Evolutionary conservation across 2,113 vertebrate species (phyloP).

Genomic region (Microcebus griseorufus): DNA sequence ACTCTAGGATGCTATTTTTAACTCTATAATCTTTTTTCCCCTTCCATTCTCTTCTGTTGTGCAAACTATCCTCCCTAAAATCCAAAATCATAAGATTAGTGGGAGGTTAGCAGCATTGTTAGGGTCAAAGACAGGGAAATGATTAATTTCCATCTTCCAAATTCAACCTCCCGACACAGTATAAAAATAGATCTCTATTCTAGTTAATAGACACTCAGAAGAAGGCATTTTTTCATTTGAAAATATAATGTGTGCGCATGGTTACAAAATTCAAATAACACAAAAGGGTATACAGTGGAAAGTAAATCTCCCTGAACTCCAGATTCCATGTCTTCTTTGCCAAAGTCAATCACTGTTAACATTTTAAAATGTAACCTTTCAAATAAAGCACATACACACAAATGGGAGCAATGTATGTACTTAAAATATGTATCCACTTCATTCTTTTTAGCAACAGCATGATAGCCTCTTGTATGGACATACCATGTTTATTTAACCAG

Average conservation of each 20-base stretch:
- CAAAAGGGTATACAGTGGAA: neutral
- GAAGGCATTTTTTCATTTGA: neutral
- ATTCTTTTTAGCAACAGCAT: neutral
- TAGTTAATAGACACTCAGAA: neutral
- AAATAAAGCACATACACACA: neutral
- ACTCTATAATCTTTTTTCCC: neutral
- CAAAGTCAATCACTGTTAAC: neutral
- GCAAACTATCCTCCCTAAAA: neutral
- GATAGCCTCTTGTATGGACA: neutral
- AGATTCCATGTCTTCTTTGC: neutral
- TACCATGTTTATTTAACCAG: neutral
- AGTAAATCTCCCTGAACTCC: neutral
- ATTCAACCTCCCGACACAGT: neutral
- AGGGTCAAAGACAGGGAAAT: neutral
- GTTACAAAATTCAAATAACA: neutral
- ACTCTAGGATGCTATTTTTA: neutral
- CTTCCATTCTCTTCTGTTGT: neutral
- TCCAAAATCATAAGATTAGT: neutral
- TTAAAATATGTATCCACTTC: neutral
- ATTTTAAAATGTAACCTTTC: neutral
- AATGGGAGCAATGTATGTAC: neutral
- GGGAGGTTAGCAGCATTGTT: neutral
- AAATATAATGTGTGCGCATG: neutral
- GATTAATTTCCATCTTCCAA: constrained; percentile 17
- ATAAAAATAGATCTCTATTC: neutral